Conservation (phyloP, 2,797 vertebrate species). For the Microtus californicus region DNA sequence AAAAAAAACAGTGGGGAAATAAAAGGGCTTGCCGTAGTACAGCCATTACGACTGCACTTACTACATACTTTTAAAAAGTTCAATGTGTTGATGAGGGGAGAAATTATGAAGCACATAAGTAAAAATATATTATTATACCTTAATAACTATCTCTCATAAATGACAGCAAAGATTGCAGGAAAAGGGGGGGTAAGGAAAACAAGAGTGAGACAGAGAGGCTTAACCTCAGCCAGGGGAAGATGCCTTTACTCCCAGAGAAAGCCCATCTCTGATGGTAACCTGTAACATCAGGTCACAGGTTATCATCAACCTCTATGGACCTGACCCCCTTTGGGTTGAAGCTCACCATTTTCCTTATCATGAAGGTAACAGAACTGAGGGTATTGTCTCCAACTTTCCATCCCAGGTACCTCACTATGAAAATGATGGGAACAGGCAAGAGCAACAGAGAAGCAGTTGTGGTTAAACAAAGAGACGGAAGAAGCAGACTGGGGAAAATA, state of each 20-base stretch:
- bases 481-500: not conserved
- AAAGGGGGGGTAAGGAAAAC: slow-evolving; percentile 49
- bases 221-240: slow-evolving; percentile 8
- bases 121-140: slow-evolving; percentile 14
- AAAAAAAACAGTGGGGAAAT: not conserved
- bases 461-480: slow-evolving; percentile 47
- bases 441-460: slow-evolving; percentile 48
- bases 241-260: slow-evolving; percentile 50
- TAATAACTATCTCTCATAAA: slow-evolving; percentile 46
- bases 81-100: slow-evolving; percentile 30
- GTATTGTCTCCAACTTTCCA: slow-evolving; percentile 21
- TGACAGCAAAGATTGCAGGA: slow-evolving; percentile 22
- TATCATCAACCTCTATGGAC: slow-evolving; percentile 29
- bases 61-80: slow-evolving; percentile 29
- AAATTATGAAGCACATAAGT: slow-evolving; percentile 25
- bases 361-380: not conserved
- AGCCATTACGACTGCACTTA: slow-evolving; percentile 5
- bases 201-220: slow-evolving; percentile 34
- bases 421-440: not conserved
- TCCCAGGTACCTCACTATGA: slow-evolving; percentile 3
- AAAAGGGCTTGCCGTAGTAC: not conserved
- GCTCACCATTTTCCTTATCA: slow-evolving; percentile 40
- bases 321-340: slow-evolving; percentile 4
- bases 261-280: slow-evolving; percentile 16
- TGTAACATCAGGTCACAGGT: not conserved